phyloP scores from a whole-genome alignment of 2,113 vertebrate species.

The Amphiprion ocellaris region DNA sequence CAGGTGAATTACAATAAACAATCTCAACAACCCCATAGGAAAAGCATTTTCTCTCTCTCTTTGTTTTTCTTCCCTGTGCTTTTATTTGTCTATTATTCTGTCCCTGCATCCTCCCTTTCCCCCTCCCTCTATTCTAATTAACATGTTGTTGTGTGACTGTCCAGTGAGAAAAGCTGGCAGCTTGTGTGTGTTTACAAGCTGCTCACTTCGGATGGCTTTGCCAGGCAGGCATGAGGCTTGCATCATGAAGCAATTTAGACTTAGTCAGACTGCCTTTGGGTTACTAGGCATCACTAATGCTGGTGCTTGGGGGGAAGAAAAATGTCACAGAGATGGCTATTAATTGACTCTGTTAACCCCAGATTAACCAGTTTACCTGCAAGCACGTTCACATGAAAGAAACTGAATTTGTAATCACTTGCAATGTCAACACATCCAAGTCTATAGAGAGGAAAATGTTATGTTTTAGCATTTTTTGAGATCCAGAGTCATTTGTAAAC shows the following conservation, averaged over 20 bases:
- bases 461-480: too few relatives aligned
- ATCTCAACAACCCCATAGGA: background rate
- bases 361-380: background rate
- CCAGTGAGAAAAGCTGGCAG: slow-evolving; percentile 61
- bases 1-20: slow-evolving; percentile 17
- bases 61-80: background rate
- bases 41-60: background rate
- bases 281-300: slow-evolving; percentile 1
- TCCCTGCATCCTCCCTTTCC: slow-evolving; percentile 14
- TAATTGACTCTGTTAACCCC: background rate
- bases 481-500: too few relatives aligned
- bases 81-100: slow-evolving; percentile 15
- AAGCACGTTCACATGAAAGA: too few relatives aligned
- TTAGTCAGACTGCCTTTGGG: slow-evolving; percentile 2
- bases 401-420: background rate
- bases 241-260: slow-evolving; percentile 25
- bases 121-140: slow-evolving; percentile 59
- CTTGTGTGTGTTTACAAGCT: slow-evolving; percentile 63
- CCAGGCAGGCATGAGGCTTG: slow-evolving; percentile 46
- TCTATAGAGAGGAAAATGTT: too few relatives aligned
- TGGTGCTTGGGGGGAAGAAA: background rate
- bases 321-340: background rate
- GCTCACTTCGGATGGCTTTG: slow-evolving; percentile 59
- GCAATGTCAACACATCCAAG: background rate
- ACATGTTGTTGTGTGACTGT: slow-evolving; percentile 64